Evolutionary conservation across 2,888 invertebrate species (phyloP).

Genomic region (Protodeltote pygarga): DNA sequence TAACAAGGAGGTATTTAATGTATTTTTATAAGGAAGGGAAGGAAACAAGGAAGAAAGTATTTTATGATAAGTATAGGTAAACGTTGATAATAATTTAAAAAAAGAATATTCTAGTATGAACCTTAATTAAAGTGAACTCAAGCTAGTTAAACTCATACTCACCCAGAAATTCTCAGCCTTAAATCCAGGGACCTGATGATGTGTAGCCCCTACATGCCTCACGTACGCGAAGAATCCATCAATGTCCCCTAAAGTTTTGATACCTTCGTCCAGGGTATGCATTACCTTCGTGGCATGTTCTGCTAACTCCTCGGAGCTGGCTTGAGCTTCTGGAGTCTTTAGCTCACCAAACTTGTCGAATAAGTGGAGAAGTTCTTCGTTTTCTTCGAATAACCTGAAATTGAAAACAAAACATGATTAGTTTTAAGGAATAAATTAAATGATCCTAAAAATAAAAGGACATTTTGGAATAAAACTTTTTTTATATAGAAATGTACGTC

Average conservation of each 20-base stretch:
- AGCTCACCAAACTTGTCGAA: slow-evolving; percentile 93
- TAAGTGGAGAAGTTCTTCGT: slow-evolving; percentile 91
- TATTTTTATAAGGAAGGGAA: neutral
- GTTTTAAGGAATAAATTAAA: too few species aligned
- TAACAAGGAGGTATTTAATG: neutral
- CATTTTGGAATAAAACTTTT: too few species aligned
- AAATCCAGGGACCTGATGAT: slow-evolving; percentile 94
- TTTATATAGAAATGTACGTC: too few species aligned
- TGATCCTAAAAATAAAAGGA: too few species aligned
- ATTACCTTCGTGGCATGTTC: slow-evolving; percentile 96
- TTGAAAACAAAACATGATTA: too few species aligned
- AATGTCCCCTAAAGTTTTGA: slow-evolving; percentile 93
- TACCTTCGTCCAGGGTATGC: slow-evolving; percentile 95
- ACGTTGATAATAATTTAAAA: too few species aligned
- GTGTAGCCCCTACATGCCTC: slow-evolving; percentile 93
- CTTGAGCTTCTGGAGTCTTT: slow-evolving; percentile 91
- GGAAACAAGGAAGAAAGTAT: too few species aligned
- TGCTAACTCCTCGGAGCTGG: slow-evolving; percentile 92
- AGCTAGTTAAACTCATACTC: slow-evolving; percentile 63
- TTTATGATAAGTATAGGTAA: too few species aligned
- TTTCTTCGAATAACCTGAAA: slow-evolving; percentile 94
- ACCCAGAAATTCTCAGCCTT: slow-evolving; percentile 96
- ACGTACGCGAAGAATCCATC: slow-evolving; percentile 93
- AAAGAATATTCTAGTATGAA: too few species aligned
- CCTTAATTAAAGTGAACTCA: too few species aligned